phyloP scores from a whole-genome alignment of 2,888 invertebrate species.

The Melieria crassipennis region DNA sequence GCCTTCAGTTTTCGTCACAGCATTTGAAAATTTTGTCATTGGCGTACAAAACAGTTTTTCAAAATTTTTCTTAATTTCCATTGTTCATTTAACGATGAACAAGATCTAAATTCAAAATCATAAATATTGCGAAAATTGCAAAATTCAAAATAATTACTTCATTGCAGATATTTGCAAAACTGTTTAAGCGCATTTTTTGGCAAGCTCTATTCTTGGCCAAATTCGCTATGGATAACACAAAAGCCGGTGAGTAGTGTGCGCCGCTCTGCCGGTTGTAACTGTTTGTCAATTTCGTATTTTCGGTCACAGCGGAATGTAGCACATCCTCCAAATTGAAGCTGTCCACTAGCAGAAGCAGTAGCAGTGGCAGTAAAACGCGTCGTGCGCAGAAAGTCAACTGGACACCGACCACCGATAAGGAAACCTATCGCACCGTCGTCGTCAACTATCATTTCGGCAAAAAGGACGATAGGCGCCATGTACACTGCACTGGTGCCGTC shows the following conservation, averaged over 20 bases:
- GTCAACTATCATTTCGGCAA: constrained; percentile 28
- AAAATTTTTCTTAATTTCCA: background rate
- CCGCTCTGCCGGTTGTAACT: background rate
- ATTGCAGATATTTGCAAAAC: constrained; percentile 15
- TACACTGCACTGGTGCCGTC: constrained; percentile 9
- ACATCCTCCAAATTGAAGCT: background rate
- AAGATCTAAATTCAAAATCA: background rate
- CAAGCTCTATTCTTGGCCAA: constrained; percentile 1
- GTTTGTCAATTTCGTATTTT: background rate
- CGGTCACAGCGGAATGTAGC: too few species aligned
- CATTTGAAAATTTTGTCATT: too few species aligned
- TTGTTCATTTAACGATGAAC: background rate
- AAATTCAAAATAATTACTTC: background rate
- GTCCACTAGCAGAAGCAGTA: background rate
- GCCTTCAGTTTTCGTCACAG: too few species aligned
- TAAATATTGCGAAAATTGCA: constrained; percentile 12
- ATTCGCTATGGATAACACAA: constrained; percentile 24
- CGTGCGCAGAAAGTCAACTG: constrained; percentile 29
- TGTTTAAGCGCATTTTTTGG: background rate
- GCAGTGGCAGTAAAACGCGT: background rate
- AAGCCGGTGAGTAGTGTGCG: constrained; percentile 23
- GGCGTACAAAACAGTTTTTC: background rate
- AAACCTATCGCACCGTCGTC: constrained; percentile 37
- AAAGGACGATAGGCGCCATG: constrained; percentile 19
- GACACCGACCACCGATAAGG: constrained; percentile 28